phyloP scores from a whole-genome alignment of 2,113 vertebrate species.

The Epinephelus cyanopodus region DNA sequence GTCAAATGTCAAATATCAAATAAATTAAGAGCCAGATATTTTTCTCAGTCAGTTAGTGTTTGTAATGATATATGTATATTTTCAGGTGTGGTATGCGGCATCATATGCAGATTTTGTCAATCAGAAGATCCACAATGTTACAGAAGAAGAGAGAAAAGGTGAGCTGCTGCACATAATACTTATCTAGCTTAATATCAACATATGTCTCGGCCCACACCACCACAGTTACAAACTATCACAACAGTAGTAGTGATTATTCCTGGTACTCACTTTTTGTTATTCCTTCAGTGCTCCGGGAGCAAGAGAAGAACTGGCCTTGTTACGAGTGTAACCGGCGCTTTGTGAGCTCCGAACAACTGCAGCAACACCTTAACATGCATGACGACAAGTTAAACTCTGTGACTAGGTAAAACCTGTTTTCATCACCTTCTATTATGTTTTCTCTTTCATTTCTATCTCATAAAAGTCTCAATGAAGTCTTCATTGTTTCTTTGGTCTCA shows the following conservation, averaged over 20 bases:
- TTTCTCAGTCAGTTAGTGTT: background rate
- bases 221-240: background rate
- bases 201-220: background rate
- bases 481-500: slow-evolving; percentile 62
- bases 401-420: slow-evolving; percentile 84
- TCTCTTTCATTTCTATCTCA: background rate
- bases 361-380: slow-evolving; percentile 97
- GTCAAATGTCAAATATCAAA: too few relatives aligned
- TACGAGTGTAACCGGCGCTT: slow-evolving; percentile 97
- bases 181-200: background rate
- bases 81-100: slow-evolving; percentile 98
- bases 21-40: background rate
- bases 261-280: slow-evolving; percentile 7
- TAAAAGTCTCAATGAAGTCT: background rate
- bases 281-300: slow-evolving; percentile 88
- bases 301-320: slow-evolving; percentile 98
- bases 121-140: slow-evolving; percentile 95
- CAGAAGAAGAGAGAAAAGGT: slow-evolving; percentile 98
- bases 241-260: background rate
- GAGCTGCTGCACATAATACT: background rate
- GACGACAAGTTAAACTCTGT: slow-evolving; percentile 95
- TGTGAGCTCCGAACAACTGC: slow-evolving; percentile 96
- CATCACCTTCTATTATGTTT: background rate
- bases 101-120: slow-evolving; percentile 97
- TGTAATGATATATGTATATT: slow-evolving; percentile 7